Conservation (phyloP, 1,140 invertebrate species). For the Brachionus sp. region DNA sequence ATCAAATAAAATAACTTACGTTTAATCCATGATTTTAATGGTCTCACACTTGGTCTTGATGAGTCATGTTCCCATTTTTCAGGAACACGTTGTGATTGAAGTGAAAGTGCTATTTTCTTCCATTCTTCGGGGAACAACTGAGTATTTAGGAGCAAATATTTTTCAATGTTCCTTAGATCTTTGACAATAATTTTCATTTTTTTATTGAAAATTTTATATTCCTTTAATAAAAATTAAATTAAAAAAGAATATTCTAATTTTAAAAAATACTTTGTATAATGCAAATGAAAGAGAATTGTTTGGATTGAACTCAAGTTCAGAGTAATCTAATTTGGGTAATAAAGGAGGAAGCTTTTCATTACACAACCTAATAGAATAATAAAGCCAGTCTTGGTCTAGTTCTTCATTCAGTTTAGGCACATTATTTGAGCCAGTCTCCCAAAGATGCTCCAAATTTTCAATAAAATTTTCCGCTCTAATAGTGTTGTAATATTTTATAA, state of each 20-base stretch:
- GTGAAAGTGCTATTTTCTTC: slow-evolving; percentile 16
- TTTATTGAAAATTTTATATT: background rate
- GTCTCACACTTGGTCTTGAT: slow-evolving; percentile 20
- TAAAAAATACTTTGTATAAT: background rate
- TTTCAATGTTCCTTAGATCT: slow-evolving; percentile 32
- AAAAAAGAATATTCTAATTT: background rate
- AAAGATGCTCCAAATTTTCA: slow-evolving; percentile 12
- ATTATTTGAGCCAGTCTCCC: slow-evolving; percentile 28
- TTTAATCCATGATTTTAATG: slow-evolving; percentile 26
- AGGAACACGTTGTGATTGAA: slow-evolving; percentile 39
- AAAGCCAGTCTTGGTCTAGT: slow-evolving; percentile 39
- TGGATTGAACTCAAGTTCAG: background rate
- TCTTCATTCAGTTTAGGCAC: slow-evolving; percentile 12
- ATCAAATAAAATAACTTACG: background rate
- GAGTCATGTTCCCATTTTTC: slow-evolving; percentile 16
- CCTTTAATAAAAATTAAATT: background rate
- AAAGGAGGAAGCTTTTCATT: slow-evolving; percentile 29
- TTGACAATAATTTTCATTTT: background rate
- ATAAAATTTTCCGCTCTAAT: slow-evolving; percentile 25
- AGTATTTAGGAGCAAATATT: background rate
- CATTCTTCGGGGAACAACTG: slow-evolving; percentile 34
- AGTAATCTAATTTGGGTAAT: background rate
- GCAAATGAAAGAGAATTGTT: background rate
- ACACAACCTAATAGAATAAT: slow-evolving; percentile 34
- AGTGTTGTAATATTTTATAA: background rate